Conservation (phyloP, 2,113 vertebrate genomes). For the Odocoileus hemionus region DNA sequence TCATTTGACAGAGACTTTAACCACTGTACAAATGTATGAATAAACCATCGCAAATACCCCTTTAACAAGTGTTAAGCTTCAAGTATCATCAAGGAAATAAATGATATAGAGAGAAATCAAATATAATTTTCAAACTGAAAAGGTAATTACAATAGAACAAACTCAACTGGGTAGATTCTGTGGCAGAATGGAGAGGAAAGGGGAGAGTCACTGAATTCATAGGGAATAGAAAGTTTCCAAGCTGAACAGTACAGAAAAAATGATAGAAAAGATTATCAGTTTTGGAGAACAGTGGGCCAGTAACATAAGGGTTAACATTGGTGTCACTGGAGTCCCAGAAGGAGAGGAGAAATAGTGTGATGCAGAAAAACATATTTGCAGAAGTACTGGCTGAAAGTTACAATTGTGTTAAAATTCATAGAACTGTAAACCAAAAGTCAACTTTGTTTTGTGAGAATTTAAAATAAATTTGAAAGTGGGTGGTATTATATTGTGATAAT, state of each 20-base stretch:
- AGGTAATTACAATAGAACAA: background rate
- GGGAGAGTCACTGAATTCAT: background rate
- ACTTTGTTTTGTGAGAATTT: background rate
- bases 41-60: background rate
- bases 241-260: background rate
- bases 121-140: background rate
- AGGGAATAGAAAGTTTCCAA: background rate
- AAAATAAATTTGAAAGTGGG: background rate
- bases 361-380: background rate
- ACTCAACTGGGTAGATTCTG: background rate
- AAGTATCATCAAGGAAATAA: background rate
- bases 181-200: background rate
- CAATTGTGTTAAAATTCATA: conserved; percentile 12
- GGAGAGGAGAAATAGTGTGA: background rate
- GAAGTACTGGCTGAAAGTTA: background rate
- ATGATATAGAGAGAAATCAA: background rate
- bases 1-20: background rate
- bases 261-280: background rate
- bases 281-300: background rate
- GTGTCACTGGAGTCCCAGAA: background rate
- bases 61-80: background rate
- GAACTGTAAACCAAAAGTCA: background rate
- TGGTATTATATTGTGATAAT: background rate
- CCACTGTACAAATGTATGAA: background rate
- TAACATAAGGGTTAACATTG: background rate